A percentile compares a stretch with the other conserved stretches of the same genome.
Conservation (phyloP, 2,113 vertebrate species). For the Dermatemys mawii region DNA sequence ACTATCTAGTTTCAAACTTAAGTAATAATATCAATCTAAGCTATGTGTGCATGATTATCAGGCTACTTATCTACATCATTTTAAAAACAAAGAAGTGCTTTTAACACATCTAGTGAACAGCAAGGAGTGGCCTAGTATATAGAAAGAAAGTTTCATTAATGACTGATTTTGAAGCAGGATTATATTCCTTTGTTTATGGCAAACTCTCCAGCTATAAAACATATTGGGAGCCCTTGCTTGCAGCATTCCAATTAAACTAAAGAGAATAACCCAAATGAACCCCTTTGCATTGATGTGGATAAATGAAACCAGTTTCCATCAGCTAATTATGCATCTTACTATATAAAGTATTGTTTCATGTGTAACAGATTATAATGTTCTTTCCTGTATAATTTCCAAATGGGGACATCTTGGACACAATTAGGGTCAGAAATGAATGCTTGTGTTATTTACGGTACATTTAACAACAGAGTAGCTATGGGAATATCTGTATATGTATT, state of each 20-base stretch:
- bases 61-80: not conserved
- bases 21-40: slow-evolving; percentile 20
- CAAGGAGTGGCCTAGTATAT: not conserved
- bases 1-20: slow-evolving; percentile 25
- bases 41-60: not conserved
- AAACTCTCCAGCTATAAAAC: slow-evolving; percentile 64
- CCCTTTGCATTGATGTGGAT: slow-evolving; percentile 70
- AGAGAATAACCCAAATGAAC: slow-evolving; percentile 71
- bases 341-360: slow-evolving; percentile 67
- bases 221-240: slow-evolving; percentile 56
- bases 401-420: slow-evolving; percentile 74
- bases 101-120: slow-evolving; percentile 18
- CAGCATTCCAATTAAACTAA: slow-evolving; percentile 71
- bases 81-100: slow-evolving; percentile 10
- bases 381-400: slow-evolving; percentile 74
- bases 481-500: slow-evolving; percentile 82
- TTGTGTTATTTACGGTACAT: slow-evolving; percentile 76
- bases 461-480: slow-evolving; percentile 77
- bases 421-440: slow-evolving; percentile 81
- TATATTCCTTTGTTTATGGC: slow-evolving; percentile 59
- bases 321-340: slow-evolving; percentile 75
- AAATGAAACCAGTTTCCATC: slow-evolving; percentile 69
- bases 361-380: slow-evolving; percentile 69
- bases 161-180: slow-evolving; percentile 49
- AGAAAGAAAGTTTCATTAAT: slow-evolving; percentile 56